A percentile compares a stretch with the other conserved stretches of the same genome.
These are phyloP conservation scores for Pseudopodoces humilis DNA, from an alignment of 2,113 vertebrate genomes.

Conservation along the genomic window DNA sequence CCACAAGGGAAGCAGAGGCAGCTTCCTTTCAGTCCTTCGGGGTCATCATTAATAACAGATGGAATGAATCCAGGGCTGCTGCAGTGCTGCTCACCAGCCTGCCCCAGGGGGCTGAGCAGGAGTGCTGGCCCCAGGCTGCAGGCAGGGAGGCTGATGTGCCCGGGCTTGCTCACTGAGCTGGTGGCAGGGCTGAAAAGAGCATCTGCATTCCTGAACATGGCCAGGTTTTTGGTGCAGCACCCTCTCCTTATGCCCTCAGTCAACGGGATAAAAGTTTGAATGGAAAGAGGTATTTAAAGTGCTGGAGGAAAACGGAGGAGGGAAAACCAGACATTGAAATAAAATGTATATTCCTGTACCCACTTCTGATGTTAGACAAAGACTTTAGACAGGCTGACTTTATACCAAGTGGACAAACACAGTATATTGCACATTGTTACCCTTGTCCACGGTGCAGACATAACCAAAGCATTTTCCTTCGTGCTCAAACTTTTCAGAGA, in stretches of 20 bases:
- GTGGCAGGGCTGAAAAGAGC: background rate
- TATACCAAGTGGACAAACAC: background rate
- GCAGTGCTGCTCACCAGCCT: background rate
- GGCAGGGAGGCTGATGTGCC: background rate
- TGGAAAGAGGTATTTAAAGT: background rate
- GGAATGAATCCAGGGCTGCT: background rate
- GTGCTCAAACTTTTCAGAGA: background rate
- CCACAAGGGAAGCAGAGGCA: slow-evolving; percentile 11
- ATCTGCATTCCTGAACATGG: accelerated
- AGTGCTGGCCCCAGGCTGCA: background rate
- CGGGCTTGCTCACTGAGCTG: background rate
- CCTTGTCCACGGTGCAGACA: accelerated
- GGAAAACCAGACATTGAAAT: background rate
- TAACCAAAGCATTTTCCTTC: background rate
- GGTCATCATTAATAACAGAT: slow-evolving; percentile 36
- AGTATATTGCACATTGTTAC: background rate
- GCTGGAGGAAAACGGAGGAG: background rate
- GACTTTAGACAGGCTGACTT: background rate
- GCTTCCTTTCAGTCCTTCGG: background rate
- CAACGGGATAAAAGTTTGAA: background rate
- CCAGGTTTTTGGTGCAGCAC: accelerated
- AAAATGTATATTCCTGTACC: background rate
- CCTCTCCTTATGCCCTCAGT: background rate
- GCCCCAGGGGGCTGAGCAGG: background rate
- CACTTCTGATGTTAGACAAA: background rate